Percentiles rank a stretch among this genome's conserved stretches.
These are phyloP conservation scores for Neodiprion virginianus DNA, from an alignment of 1,140 invertebrate genomes.

Conservation along the genomic window DNA sequence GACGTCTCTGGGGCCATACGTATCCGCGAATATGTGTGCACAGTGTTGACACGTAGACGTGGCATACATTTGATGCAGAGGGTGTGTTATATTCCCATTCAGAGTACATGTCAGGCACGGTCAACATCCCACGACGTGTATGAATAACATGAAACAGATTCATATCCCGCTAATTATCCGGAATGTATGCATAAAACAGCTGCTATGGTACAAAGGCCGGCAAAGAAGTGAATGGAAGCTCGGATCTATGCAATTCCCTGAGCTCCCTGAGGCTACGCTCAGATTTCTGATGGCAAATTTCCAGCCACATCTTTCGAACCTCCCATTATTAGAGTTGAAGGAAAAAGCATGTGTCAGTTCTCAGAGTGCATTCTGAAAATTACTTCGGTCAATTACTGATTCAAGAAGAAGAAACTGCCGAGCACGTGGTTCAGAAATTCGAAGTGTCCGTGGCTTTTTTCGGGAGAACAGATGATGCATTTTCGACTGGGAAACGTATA, in stretches of 20 bases:
- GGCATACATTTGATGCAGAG: background rate
- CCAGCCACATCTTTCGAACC: background rate
- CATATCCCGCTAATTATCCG: conserved; percentile 36
- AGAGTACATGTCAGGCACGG: conserved; percentile 8
- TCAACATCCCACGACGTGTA: conserved; percentile 16
- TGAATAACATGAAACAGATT: conserved; percentile 41
- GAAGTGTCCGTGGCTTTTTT: background rate
- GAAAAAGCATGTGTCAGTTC: too few relatives aligned
- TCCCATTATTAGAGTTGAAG: too few relatives aligned
- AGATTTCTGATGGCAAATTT: background rate
- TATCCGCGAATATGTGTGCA: background rate
- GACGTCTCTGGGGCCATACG: conserved; percentile 25
- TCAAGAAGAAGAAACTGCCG: too few relatives aligned
- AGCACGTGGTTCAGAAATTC: too few relatives aligned
- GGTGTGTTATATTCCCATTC: conserved; percentile 20
- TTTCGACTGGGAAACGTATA: background rate
- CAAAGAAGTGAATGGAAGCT: conserved; percentile 29
- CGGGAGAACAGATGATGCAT: background rate
- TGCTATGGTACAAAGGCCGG: conserved; percentile 19
- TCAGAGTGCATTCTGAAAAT: too few relatives aligned
- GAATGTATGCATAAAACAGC: conserved; percentile 30
- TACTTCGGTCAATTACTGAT: too few relatives aligned
- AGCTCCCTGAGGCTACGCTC: background rate
- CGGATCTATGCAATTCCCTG: background rate
- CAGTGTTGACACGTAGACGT: background rate